phyloP scores from a whole-genome alignment of 2,113 vertebrate genomes.

The Marmota flaviventris region DNA sequence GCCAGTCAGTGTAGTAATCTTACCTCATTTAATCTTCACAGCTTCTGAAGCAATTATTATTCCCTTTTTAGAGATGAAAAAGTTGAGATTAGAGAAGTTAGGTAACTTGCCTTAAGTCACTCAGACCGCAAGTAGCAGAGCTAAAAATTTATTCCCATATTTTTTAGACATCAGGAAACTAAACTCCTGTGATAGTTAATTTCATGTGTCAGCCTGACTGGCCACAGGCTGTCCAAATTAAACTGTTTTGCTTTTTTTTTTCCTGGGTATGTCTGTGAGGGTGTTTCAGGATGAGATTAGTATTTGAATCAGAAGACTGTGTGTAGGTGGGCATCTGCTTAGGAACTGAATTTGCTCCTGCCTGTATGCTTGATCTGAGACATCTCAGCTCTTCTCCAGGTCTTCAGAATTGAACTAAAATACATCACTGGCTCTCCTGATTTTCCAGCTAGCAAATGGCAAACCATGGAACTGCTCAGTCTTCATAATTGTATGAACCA shows the following conservation, averaged over 20 bases:
- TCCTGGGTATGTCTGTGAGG: not conserved
- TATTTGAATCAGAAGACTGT: not conserved
- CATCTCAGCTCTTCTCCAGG: not conserved
- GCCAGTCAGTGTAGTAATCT: not conserved
- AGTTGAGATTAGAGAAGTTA: slow-evolving; percentile 1
- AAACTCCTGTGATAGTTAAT: not conserved
- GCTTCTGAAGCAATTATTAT: slow-evolving; percentile 34
- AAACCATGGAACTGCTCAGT: not conserved
- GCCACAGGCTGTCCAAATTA: not conserved
- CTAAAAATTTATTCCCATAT: slow-evolving; percentile 8
- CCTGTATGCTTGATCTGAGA: not conserved
- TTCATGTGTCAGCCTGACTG: not conserved
- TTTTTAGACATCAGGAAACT: slow-evolving; percentile 52
- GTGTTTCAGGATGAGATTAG: not conserved
- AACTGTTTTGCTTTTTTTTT: not conserved
- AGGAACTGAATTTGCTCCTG: not conserved
- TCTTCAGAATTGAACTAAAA: not conserved
- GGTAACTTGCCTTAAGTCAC: not conserved
- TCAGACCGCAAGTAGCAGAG: not conserved
- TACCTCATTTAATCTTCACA: slow-evolving; percentile 37
- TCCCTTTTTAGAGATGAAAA: slow-evolving; percentile 43
- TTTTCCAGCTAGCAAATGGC: not conserved
- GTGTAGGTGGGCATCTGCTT: not conserved
- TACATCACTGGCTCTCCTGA: not conserved
- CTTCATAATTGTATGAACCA: not conserved